Percentiles rank a stretch among this genome's conserved stretches.
phyloP scores from a whole-genome alignment of 2,888 invertebrate species.

The Zeuzera pyrina region DNA sequence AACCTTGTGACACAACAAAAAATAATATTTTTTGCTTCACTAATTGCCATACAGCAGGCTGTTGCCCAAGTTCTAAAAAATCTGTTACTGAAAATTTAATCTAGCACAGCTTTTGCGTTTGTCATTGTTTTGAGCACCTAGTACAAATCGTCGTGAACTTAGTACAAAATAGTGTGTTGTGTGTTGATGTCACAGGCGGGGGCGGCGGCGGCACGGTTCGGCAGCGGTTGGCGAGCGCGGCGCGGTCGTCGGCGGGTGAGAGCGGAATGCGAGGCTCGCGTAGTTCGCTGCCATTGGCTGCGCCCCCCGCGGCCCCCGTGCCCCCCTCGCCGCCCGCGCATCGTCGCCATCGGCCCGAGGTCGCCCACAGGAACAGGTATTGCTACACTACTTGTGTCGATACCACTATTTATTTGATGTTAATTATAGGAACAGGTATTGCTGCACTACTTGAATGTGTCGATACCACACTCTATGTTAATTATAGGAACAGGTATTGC shows the following conservation, averaged over 20 bases:
- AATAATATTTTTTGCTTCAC: too few relatives aligned
- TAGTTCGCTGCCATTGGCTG: constrained; percentile 43
- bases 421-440: too few relatives aligned
- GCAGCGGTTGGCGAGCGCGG: constrained; percentile 45
- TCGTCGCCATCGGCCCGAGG: constrained; percentile 11
- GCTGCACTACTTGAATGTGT: too few relatives aligned
- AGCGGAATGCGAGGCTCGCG: constrained; percentile 18
- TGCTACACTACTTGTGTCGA: neutral
- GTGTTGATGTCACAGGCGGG: constrained; percentile 20
- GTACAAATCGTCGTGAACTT: too few relatives aligned
- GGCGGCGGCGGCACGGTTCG: constrained; percentile 27
- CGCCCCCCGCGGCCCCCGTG: constrained; percentile 23
- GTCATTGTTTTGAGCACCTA: too few relatives aligned
- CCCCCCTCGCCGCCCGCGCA: constrained; percentile 14
- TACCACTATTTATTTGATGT: neutral
- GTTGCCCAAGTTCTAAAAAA: too few relatives aligned
- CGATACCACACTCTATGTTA: constrained; percentile 13
- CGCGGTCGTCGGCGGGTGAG: too few relatives aligned
- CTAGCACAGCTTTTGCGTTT: too few relatives aligned
- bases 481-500: constrained; percentile 8
- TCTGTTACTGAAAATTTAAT: too few relatives aligned
- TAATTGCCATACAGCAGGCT: too few relatives aligned
- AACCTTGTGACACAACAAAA: too few relatives aligned
- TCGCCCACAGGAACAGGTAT: constrained; percentile 13
- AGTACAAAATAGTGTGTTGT: too few relatives aligned